Evolutionary conservation across 2,888 invertebrate species (phyloP), one percentile per base, ranked within the genome.

Genomic region (Nasonia oneida): DNA sequence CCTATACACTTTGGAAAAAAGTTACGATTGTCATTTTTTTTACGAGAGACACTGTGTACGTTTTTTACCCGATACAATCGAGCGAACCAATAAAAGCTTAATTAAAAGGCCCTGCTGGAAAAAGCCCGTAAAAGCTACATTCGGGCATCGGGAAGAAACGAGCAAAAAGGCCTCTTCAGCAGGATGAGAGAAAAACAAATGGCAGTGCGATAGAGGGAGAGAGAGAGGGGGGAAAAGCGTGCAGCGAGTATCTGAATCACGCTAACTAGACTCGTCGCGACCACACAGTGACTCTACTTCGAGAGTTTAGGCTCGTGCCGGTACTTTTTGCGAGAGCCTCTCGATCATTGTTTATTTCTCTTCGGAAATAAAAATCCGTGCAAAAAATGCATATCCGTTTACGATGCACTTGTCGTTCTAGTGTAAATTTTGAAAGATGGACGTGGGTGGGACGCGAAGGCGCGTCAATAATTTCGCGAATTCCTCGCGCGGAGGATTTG

Each of bases 251-350:
- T 53, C 57, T 42, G 67, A 75, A 70, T 57, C 70, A 73, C 80
- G 61, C 81, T 81, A 76, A 77, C 81, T 81, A 81, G 76, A 14
- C 71, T 79, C 37, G 2, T 74, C 76, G 33, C n/a, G 75, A 81
- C 81, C 70, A 57, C 75, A 75, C 71, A 70, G 57, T 23, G 53
- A 53, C 39, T 81, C 39, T 81, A 8, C 47, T 37, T 4, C 5
- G 37, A 37, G 42, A 76, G 82, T 76, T 83, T 73, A 42, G 71
- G 73, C 61, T 12, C 53, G 47, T 47, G 12, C 12, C 12, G 47
- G 10, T 47, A 47, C 12, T 47, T 47, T 47, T 47, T 47, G 12
- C 12, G 47, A 47, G 42, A 6, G 37, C 73, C 23, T 37, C 15
- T 42, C n/a, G 5, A 42, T n/a, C 6, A 42, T 15, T 73, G 18